Conservation (phyloP, 2,113 vertebrate species). For the Prinia subflava region DNA sequence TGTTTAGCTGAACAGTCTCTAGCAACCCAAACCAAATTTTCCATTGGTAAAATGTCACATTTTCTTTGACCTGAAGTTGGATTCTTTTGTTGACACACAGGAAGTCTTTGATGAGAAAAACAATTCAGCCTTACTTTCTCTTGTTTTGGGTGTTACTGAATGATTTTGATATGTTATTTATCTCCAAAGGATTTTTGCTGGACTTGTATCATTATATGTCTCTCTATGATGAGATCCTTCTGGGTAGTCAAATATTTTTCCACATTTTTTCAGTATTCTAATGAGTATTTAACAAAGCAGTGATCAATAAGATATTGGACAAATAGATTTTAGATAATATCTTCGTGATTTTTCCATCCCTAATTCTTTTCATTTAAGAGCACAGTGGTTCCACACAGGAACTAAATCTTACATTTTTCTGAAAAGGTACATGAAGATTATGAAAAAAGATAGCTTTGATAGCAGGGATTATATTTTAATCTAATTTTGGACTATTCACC, state of each 20-base stretch:
- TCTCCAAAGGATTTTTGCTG: background rate
- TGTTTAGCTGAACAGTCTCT: background rate
- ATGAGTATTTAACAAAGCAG: background rate
- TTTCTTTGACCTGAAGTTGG: background rate
- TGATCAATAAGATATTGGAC: background rate
- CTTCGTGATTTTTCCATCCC: background rate
- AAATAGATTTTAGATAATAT: background rate
- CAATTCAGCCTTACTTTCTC: background rate
- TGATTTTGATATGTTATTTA: background rate
- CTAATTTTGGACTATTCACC: background rate
- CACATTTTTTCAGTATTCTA: background rate
- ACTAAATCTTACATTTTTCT: background rate
- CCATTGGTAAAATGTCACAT: accelerated
- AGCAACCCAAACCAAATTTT: background rate
- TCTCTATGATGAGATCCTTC: background rate
- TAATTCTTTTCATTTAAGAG: background rate
- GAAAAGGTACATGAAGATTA: background rate
- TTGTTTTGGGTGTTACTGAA: background rate
- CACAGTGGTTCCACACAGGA: background rate
- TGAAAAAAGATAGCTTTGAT: background rate
- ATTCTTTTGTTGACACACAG: background rate
- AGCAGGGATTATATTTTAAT: background rate
- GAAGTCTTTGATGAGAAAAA: background rate
- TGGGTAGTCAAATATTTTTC: background rate
- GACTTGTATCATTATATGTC: background rate